Base-by-base conservation (phyloP, 2,888 invertebrate genomes). In the Phalangium opilio region DNA sequence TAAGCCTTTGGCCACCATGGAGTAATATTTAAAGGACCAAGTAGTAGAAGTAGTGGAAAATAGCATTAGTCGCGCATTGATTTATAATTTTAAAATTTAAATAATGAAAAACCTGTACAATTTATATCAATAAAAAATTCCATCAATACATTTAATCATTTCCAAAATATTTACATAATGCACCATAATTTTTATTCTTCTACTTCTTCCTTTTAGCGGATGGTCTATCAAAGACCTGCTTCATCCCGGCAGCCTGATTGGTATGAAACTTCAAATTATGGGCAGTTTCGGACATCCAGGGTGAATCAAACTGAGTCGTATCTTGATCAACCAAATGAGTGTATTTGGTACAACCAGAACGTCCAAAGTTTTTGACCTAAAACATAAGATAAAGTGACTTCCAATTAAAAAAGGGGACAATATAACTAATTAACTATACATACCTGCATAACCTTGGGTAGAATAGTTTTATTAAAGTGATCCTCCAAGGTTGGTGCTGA, bases 241-340 rank as follows among this genome's bases (percentile, higher is more conserved):
- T 85, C 74, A 87, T 81, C 15, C 93, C 95, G 12, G 90, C 96
- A 1, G 91, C 83, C 64, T 83, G 83, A 63, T 81, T 81, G 57
- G 77, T 76, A 60, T 83, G 80, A 61, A 89, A 89, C 66, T 89
- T 89, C 39, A 83, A 70, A 64, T 85, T 89, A 63, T 83, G 83
- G 1, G 83, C 75, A 0, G 87, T 86, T 62, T 95, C 93, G 10
- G 82, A 81, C 51, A 84, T 82, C 98, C 98, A 98, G 0, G 95
- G 90, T 0, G 93, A 91, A 64, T 96, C 93, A 61, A 91, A 91
- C 62, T 87, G 85, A 0, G 98, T 98, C 0, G 96, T 98, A 63
- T 98, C 98, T 67, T 99, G 98, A 68, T 95, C 96, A 0, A 98
- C 95, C 62, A 98, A 72, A 70, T 98, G 98, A 0, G 98, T 98